Evolutionary conservation across 2,888 invertebrate species (phyloP).

Genomic region (Cyclophora punctaria): DNA sequence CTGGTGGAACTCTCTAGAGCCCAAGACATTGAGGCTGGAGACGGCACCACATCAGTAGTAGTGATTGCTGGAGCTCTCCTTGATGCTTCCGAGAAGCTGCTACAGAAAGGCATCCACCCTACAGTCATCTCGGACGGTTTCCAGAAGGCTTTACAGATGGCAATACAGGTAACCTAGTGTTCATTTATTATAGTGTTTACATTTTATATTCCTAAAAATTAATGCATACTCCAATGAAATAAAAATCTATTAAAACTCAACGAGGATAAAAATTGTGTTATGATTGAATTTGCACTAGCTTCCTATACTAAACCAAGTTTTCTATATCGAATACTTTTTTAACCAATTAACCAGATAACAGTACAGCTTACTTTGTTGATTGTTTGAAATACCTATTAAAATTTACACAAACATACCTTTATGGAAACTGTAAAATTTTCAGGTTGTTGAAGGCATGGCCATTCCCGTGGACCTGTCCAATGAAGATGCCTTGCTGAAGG

Average conservation of each 20-base stretch:
- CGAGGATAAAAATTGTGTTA: too few species aligned
- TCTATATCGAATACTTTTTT: too few species aligned
- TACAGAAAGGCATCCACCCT: constrained; percentile 97
- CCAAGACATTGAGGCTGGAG: constrained; percentile 99
- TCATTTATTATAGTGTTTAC: too few species aligned
- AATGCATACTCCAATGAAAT: too few species aligned
- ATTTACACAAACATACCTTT: too few species aligned
- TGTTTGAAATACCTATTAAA: too few species aligned
- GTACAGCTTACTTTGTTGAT: too few species aligned
- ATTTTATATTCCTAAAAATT: too few species aligned
- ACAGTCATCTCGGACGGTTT: constrained; percentile 98
- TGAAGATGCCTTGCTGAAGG: constrained; percentile 90
- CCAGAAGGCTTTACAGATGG: constrained; percentile 87
- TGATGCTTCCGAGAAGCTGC: constrained; percentile 93
- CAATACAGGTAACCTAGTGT: constrained; percentile 70
- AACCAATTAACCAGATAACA: too few species aligned
- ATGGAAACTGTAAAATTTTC: neutral
- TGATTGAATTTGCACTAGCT: too few species aligned
- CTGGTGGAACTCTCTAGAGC: constrained; percentile 98
- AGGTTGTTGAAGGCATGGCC: constrained; percentile 90
- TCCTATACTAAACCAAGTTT: too few species aligned
- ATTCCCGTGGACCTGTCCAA: constrained; percentile 90
- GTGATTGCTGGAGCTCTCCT: constrained; percentile 97
- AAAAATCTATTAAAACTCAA: too few species aligned
- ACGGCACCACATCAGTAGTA: constrained; percentile 99